Percentiles rank a stretch among this genome's conserved stretches.
Conservation (phyloP, 2,797 vertebrate genomes). For the Hozukius guyotensis region DNA sequence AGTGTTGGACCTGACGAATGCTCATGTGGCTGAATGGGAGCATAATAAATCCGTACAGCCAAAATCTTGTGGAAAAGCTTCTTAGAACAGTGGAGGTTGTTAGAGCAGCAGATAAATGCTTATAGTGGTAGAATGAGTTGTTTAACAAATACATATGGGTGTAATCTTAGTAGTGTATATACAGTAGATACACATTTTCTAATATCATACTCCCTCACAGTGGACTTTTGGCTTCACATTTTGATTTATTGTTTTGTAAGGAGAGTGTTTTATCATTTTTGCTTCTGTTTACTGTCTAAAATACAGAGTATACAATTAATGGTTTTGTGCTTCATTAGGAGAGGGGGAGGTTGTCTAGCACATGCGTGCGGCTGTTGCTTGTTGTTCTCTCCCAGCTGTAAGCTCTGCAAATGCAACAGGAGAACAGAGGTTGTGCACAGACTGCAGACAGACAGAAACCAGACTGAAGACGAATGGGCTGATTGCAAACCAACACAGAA, state of each 20-base stretch:
- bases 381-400: slow-evolving; percentile 43
- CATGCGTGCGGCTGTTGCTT: slow-evolving; percentile 30
- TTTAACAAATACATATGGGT: background rate
- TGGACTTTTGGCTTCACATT: background rate
- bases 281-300: background rate
- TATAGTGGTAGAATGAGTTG: background rate
- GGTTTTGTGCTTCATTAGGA: slow-evolving; percentile 38
- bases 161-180: background rate
- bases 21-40: background rate
- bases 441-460: slow-evolving; percentile 4
- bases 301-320: slow-evolving; percentile 27
- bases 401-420: slow-evolving; percentile 36
- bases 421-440: slow-evolving; percentile 22
- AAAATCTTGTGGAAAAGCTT: background rate
- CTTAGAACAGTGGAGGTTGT: background rate
- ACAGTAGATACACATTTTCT: background rate
- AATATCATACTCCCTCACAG: background rate
- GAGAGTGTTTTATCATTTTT: slow-evolving; percentile 4
- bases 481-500: slow-evolving; percentile 13
- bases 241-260: background rate
- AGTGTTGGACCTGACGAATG: background rate
- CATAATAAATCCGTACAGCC: background rate
- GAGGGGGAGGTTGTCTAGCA: slow-evolving; percentile 23
- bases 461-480: slow-evolving; percentile 25
- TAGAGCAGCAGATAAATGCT: background rate